Base-by-base conservation (phyloP, 2,888 invertebrate species). In the Pasiphila rectangulata region DNA sequence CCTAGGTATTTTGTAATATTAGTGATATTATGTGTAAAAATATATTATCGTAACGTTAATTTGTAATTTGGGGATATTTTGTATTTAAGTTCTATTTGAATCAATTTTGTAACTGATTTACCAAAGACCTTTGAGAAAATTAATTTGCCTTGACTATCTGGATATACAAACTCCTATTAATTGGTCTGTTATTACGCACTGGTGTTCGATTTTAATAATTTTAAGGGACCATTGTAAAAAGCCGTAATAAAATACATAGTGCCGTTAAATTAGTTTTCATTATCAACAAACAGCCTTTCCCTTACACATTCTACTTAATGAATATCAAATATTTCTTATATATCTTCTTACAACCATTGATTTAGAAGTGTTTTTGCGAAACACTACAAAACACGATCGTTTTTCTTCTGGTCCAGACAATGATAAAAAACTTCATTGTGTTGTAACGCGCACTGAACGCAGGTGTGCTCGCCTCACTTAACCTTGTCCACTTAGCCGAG, bases 11-110 rank as follows among this genome's bases (percentile, higher is more conserved):
- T 68, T 71, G 61, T 67, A 66, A 72, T 70, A 69, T 72, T 73
- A 75, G 79, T 81, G 83, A 82, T 83, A 83, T 81, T 83, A 82
- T 67, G 67, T 77, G 69, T 79, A 78, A 72, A 76, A 67, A 69
- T 70, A 70, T 54, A 65, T 72, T 66, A 62, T 65, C 61, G 51
- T 65, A 64, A 63, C 64, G 57, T 67, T 69, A 64, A 55, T 57
- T 46, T 42, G 56, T 55, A 53, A 53, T 60, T 58, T 51, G 56
- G 64, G 57, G 49, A 57, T 57, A 56, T 54, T 56, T 56, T 54
- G 37, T 48, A 51, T 51, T 51, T 51, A 43, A 54, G 53, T 54
- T 47, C 30, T 44, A 55, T 51, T 57, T 50, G 53, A 46, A 46
- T 46, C 46, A 42, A 47, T 54, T 56, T 57, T 53, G 43, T 54